Conservation (phyloP, 2,113 vertebrate genomes). For the Cochlearius cochlearius region DNA sequence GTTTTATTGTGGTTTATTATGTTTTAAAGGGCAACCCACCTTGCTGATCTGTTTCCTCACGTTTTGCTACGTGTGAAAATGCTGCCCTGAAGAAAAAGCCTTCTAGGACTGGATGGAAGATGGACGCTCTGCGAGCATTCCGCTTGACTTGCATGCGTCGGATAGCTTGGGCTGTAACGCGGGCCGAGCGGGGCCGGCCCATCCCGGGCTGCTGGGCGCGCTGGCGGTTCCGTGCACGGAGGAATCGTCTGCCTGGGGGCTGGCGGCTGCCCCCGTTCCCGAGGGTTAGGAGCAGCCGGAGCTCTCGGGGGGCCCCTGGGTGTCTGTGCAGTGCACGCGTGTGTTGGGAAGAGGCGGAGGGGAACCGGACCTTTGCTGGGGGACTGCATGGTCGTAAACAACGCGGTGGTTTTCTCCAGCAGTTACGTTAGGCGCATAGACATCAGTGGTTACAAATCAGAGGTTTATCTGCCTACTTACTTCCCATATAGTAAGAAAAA, state of each 20-base stretch:
- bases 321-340: neutral
- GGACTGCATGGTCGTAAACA: neutral
- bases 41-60: neutral
- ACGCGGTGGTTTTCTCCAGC: neutral
- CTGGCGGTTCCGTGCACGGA: fast-evolving
- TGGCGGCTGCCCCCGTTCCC: neutral
- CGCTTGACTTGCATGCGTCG: fast-evolving
- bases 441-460: neutral
- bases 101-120: neutral
- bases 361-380: neutral
- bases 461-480: neutral
- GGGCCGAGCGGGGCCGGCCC: fast-evolving
- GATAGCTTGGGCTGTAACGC: fast-evolving
- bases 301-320: no score
- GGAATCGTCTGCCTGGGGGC: fast-evolving
- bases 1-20: neutral
- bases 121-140: neutral
- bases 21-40: neutral
- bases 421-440: fast-evolving
- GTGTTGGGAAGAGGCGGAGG: neutral
- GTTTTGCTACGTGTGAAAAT: neutral
- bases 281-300: fast-evolving
- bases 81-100: neutral
- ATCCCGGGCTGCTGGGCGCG: fast-evolving
- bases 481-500: neutral